Evolutionary conservation across 2,888 invertebrate genomes (phyloP).

Genomic region (Philopedon plagiatum): DNA sequence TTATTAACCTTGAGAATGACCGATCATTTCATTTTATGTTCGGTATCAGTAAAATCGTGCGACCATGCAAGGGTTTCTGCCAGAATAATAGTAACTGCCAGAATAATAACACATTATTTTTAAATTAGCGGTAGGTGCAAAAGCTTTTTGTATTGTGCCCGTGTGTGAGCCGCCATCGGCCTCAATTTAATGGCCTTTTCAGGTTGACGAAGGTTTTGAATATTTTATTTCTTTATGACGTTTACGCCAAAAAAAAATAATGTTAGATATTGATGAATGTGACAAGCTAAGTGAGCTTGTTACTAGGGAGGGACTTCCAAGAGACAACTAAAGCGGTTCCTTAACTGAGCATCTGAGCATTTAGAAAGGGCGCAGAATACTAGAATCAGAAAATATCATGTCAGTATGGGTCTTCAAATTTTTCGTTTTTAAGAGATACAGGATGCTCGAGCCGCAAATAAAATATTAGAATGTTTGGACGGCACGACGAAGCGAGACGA

Average conservation of each 20-base stretch:
- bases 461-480: too few relatives aligned
- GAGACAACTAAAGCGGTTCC: too few relatives aligned
- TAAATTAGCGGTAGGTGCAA: constrained; percentile 33
- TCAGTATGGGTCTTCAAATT: too few relatives aligned
- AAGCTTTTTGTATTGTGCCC: constrained; percentile 23
- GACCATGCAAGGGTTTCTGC: constrained; percentile 52
- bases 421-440: too few relatives aligned
- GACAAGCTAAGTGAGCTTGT: too few relatives aligned
- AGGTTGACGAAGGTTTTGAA: constrained; percentile 28
- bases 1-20: constrained; percentile 63
- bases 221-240: constrained; percentile 24
- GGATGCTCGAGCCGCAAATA: too few relatives aligned
- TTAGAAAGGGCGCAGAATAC: too few relatives aligned
- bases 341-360: too few relatives aligned
- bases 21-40: constrained; percentile 64
- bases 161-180: constrained; percentile 10
- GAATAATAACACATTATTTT: constrained; percentile 42
- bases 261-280: too few relatives aligned
- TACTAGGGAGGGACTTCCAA: too few relatives aligned
- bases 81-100: constrained; percentile 33
- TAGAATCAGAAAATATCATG: too few relatives aligned
- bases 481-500: too few relatives aligned
- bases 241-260: neutral
- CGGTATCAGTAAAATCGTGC: constrained; percentile 58
- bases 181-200: constrained; percentile 21